Conservation (phyloP, 2,113 vertebrate genomes). For the Gymnorhina tibicen region DNA sequence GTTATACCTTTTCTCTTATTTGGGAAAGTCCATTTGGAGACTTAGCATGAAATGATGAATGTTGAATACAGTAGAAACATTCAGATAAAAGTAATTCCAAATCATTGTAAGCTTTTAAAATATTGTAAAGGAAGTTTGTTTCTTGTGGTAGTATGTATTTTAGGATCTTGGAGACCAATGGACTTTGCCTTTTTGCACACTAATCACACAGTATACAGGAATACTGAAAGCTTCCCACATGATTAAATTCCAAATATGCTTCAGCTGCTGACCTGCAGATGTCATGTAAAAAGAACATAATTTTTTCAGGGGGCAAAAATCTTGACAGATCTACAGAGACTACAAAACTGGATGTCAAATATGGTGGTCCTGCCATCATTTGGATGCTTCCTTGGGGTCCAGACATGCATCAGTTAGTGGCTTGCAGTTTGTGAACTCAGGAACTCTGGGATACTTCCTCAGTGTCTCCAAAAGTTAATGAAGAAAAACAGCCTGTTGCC, state of each 20-base stretch:
- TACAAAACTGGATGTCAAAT: background rate
- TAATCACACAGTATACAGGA: background rate
- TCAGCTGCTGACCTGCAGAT: background rate
- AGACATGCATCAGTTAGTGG: background rate
- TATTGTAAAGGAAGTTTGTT: background rate
- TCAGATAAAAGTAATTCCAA: background rate
- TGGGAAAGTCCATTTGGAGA: background rate
- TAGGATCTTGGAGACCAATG: background rate
- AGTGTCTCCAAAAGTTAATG: background rate
- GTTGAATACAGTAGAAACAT: background rate
- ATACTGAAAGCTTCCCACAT: background rate
- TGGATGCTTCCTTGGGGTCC: background rate
- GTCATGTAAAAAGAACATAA: background rate
- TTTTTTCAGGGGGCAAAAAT: background rate
- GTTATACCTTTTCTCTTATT: background rate
- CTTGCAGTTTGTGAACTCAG: background rate
- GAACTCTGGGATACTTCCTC: background rate
- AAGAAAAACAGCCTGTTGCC: background rate
- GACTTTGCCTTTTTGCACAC: background rate
- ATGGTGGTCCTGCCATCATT: rapidly evolving
- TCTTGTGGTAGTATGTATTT: background rate
- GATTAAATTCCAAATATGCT: background rate
- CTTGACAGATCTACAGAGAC: background rate
- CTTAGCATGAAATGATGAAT: background rate
- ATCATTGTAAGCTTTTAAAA: background rate